A percentile compares a stretch with the other conserved stretches of the same genome.
Conservation (phyloP, 2,888 invertebrate genomes). For the Acrobasis consociella region DNA sequence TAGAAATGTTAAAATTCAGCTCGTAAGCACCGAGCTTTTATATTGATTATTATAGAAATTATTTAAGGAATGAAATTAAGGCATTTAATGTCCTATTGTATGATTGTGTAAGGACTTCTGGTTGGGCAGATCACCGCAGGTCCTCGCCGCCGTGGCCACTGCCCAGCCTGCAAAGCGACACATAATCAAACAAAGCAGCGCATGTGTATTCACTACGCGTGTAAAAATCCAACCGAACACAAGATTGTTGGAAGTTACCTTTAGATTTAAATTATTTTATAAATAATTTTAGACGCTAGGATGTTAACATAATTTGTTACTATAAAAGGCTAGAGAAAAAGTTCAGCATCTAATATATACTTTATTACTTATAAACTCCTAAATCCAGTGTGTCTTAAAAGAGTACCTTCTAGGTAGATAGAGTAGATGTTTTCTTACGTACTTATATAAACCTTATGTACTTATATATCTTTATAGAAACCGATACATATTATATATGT, state of each 20-base stretch:
- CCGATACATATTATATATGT: conserved; percentile 58
- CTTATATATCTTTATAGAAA: conserved; percentile 40
- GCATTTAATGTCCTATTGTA: conserved; percentile 68
- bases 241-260: conserved; percentile 77
- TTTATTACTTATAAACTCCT: conserved; percentile 42
- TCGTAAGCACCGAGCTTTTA: conserved; percentile 73
- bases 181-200: not conserved
- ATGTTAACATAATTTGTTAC: conserved; percentile 71
- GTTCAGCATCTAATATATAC: conserved; percentile 66
- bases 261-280: conserved; percentile 75
- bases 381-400: conserved; percentile 74
- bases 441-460: no score
- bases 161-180: not conserved
- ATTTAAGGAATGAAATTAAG: conserved; percentile 51
- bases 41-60: conserved; percentile 63
- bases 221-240: conserved; percentile 32
- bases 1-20: conserved; percentile 77
- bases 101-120: conserved; percentile 41
- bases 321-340: conserved; percentile 71
- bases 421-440: conserved; percentile 48
- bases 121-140: conserved; percentile 13
- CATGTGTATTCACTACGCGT: conserved; percentile 26
- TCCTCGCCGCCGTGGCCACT: not conserved
- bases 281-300: conserved; percentile 72
- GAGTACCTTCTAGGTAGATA: conserved; percentile 74